Percentiles rank a stretch among this genome's conserved stretches.
These are phyloP conservation scores for Solea solea DNA, from an alignment of 2,113 vertebrate genomes.

Conservation along the genomic window DNA sequence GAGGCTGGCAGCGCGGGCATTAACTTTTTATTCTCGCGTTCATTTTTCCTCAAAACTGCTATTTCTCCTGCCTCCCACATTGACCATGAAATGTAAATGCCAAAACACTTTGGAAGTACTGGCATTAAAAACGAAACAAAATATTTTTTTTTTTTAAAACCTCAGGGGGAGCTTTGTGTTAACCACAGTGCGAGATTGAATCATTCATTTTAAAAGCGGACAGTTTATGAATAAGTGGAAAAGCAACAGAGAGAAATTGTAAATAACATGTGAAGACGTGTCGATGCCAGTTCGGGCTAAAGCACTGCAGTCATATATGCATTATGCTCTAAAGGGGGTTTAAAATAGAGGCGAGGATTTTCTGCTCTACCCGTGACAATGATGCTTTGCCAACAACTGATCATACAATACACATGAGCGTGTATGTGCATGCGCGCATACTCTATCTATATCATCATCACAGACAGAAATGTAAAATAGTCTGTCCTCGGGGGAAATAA, in stretches of 20 bases:
- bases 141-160: too few relatives aligned
- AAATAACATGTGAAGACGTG: slow-evolving; percentile 24
- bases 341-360: slow-evolving; percentile 17
- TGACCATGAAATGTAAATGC: not conserved
- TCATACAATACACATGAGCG: slow-evolving; percentile 17
- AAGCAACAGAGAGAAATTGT: slow-evolving; percentile 17
- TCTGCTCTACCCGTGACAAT: slow-evolving; percentile 23
- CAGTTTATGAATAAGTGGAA: slow-evolving; percentile 23
- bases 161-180: slow-evolving; percentile 14
- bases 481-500: slow-evolving; percentile 26
- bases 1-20: not conserved
- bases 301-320: slow-evolving; percentile 22
- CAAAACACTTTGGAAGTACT: slow-evolving; percentile 14
- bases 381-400: slow-evolving; percentile 43
- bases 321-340: slow-evolving; percentile 21
- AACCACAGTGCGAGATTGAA: slow-evolving; percentile 16
- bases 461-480: not conserved
- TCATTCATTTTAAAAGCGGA: slow-evolving; percentile 26
- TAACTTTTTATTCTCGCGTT: not conserved
- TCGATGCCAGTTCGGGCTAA: slow-evolving; percentile 19
- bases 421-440: slow-evolving; percentile 6
- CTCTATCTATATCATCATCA: not conserved
- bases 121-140: not conserved
- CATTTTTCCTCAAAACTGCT: not conserved
- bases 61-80: slow-evolving; percentile 4